Conservation (phyloP, 2,797 vertebrate genomes). For the Enteromius paludinosus region DNA sequence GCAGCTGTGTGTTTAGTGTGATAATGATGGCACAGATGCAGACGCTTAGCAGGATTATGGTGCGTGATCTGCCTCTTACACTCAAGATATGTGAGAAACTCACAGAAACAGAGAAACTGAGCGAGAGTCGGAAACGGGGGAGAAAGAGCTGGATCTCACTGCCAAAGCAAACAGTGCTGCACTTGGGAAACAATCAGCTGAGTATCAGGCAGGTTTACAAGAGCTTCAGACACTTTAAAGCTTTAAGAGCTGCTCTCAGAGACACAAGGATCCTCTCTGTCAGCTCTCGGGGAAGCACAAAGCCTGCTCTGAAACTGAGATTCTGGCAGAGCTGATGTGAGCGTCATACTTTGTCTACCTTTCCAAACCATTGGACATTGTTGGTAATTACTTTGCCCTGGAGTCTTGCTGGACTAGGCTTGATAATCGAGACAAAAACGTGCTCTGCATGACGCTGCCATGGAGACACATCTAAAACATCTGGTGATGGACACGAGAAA, state of each 20-base stretch:
- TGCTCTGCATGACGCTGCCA: constrained; percentile 23
- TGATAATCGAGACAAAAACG: background rate
- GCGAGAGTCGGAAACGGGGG: constrained; percentile 50
- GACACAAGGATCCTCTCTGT: constrained; percentile 14
- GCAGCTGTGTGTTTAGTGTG: constrained; percentile 16
- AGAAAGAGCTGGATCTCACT: constrained; percentile 64
- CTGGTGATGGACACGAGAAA: background rate
- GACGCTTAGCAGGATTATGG: constrained; percentile 3
- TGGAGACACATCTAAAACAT: constrained; percentile 14
- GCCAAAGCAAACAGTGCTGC: constrained; percentile 54
- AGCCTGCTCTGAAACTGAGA: constrained; percentile 1
- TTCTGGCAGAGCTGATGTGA: background rate
- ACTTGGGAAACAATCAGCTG: constrained; percentile 14
- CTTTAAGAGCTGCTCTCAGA: background rate
- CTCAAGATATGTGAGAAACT: constrained; percentile 9
- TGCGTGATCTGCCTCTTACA: background rate
- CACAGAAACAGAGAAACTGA: background rate
- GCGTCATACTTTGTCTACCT: background rate
- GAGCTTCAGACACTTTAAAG: constrained; percentile 27
- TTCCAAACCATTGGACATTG: constrained; percentile 9
- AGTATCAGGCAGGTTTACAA: constrained; percentile 27
- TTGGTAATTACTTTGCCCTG: constrained; percentile 12
- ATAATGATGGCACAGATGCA: background rate
- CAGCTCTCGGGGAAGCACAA: background rate
- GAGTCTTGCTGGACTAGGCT: background rate